Conservation (phyloP, 2,888 invertebrate genomes). For the Heteropelma amictum region DNA sequence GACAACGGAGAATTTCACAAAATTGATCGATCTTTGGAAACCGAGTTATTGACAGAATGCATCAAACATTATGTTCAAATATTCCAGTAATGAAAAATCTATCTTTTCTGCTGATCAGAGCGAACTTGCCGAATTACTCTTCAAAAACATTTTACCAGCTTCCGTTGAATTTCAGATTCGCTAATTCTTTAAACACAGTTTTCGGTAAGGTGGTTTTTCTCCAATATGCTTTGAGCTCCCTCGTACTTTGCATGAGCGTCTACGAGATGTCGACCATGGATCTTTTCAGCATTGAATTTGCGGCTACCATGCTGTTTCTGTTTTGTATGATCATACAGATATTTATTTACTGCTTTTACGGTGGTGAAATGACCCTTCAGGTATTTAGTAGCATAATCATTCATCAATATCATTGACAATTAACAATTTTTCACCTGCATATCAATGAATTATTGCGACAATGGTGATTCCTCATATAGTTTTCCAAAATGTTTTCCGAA, state of each 20-base stretch:
- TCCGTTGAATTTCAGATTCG: slow-evolving; percentile 41
- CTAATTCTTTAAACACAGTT: slow-evolving; percentile 49
- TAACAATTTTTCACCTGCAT: background rate
- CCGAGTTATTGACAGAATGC: slow-evolving; percentile 42
- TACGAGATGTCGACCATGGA: slow-evolving; percentile 58
- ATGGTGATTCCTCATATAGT: too few relatives aligned
- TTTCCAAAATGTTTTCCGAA: too few relatives aligned
- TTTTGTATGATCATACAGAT: slow-evolving; percentile 63
- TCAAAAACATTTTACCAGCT: background rate
- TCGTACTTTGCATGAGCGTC: slow-evolving; percentile 62
- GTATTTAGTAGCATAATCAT: slow-evolving; percentile 22
- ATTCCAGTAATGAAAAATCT: slow-evolving; percentile 33
- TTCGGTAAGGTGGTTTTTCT: slow-evolving; percentile 57
- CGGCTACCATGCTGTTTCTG: slow-evolving; percentile 52
- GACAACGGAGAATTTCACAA: background rate
- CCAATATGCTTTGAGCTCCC: slow-evolving; percentile 57
- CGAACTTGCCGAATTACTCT: background rate
- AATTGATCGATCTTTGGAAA: slow-evolving; percentile 11
- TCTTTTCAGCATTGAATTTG: slow-evolving; percentile 52
- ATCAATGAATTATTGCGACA: too few relatives aligned
- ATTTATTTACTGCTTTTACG: slow-evolving; percentile 53
- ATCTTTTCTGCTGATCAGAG: background rate
- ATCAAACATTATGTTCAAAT: slow-evolving; percentile 53
- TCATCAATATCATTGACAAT: background rate
- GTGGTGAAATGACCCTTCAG: slow-evolving; percentile 54